Percentiles rank a stretch among this genome's conserved stretches.
Conservation (phyloP, 2,797 vertebrate genomes). For the Anguilla anguilla region DNA sequence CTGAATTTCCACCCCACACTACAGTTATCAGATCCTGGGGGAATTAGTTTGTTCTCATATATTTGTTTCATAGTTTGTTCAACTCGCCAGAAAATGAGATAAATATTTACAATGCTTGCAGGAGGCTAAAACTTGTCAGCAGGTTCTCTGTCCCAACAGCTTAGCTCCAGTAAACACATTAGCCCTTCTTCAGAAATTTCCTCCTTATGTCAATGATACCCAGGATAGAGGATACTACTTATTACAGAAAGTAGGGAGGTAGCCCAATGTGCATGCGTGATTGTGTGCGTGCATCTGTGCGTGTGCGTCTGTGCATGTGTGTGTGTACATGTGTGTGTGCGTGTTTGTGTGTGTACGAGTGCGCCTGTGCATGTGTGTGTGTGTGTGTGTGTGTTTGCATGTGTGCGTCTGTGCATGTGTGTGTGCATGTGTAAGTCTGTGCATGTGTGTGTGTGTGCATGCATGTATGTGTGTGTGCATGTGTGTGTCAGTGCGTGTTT, state of each 20-base stretch:
- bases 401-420: background rate
- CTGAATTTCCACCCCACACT: background rate
- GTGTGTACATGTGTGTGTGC: background rate
- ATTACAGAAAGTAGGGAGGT: background rate
- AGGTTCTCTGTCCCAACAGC: background rate
- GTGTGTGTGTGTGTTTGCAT: background rate
- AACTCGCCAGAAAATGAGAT: background rate
- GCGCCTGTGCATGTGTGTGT: background rate
- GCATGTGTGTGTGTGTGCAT: background rate
- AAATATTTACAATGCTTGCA: background rate
- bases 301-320: background rate
- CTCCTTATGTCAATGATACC: background rate
- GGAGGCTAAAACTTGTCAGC: background rate
- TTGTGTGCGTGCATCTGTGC: background rate
- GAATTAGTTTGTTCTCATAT: background rate
- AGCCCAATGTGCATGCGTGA: slow-evolving; percentile 9
- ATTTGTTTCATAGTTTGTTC: background rate
- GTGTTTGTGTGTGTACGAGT: too few species aligned
- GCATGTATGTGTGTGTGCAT: too few species aligned
- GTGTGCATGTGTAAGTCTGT: too few species aligned
- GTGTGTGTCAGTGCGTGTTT: background rate
- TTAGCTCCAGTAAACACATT: background rate
- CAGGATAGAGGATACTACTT: slow-evolving; percentile 2
- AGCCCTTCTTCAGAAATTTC: background rate
- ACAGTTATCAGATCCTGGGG: background rate